Percentiles rank a stretch among this genome's conserved stretches.
Conservation (phyloP, 1,140 invertebrate species). For the Nephila pilipes region DNA sequence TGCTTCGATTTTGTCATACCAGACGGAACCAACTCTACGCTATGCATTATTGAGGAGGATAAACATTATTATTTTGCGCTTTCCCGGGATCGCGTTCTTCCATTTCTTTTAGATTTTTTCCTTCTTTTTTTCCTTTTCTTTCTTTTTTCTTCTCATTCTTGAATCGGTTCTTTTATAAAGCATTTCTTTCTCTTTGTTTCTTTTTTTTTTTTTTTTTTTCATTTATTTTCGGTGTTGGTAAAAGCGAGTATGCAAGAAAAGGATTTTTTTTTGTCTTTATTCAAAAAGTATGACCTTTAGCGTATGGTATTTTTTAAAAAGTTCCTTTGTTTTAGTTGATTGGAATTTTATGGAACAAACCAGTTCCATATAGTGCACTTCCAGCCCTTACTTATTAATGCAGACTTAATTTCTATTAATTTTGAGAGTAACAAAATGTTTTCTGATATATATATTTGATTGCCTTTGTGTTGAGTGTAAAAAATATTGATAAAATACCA, state of each 20-base stretch:
- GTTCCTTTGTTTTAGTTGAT: too few species aligned
- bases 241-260: not conserved
- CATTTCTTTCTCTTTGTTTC: not conserved
- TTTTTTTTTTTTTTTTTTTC: not conserved
- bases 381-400: too few species aligned
- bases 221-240: not conserved
- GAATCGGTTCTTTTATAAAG: not conserved
- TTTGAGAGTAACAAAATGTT: fast-evolving
- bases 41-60: slow-evolving; percentile 45
- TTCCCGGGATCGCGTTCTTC: not conserved
- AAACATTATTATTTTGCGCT: slow-evolving; percentile 27
- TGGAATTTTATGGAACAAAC: too few species aligned
- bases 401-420: too few species aligned
- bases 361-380: too few species aligned
- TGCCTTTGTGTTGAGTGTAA: too few species aligned
- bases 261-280: too few species aligned
- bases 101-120: not conserved
- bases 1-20: slow-evolving; percentile 6
- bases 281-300: too few species aligned
- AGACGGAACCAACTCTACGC: slow-evolving; percentile 15
- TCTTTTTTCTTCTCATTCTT: not conserved
- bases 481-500: too few species aligned
- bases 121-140: not conserved
- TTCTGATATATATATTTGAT: too few species aligned
- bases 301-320: too few species aligned